A percentile compares a stretch with the other conserved stretches of the same genome.
Conservation (phyloP, 2,888 invertebrate species). For the Thymelicus acteon region DNA sequence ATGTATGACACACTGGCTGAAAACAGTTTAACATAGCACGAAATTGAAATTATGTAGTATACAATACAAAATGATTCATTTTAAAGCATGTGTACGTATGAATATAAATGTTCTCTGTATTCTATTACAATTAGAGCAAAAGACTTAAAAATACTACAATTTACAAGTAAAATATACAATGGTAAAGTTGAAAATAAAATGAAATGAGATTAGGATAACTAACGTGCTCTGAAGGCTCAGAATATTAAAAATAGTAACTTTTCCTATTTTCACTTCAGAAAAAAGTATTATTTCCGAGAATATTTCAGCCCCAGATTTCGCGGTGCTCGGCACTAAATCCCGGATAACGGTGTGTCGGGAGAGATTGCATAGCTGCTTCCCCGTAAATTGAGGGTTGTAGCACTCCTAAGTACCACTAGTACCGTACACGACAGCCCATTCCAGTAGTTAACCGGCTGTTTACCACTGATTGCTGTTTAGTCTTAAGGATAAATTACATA, state of each 20-base stretch:
- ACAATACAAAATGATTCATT: too few species aligned
- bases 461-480: neutral
- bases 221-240: neutral
- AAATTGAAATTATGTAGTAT: too few species aligned
- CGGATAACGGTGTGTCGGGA: slow-evolving; percentile 27
- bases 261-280: neutral
- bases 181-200: too few species aligned
- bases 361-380: slow-evolving; percentile 17
- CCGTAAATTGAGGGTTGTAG: slow-evolving; percentile 13
- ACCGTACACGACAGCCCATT: neutral
- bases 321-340: slow-evolving; percentile 18
- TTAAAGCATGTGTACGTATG: too few species aligned
- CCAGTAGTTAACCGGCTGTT: slow-evolving; percentile 1
- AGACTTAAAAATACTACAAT: too few species aligned
- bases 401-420: neutral
- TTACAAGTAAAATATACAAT: too few species aligned
- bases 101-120: too few species aligned
- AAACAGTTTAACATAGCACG: too few species aligned
- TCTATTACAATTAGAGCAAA: too few species aligned
- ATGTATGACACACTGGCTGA: too few species aligned
- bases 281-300: neutral
- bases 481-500: neutral
- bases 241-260: neutral
- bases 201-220: too few species aligned
- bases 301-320: slow-evolving; percentile 7